These are phyloP conservation scores for Hecatera dysodea DNA, from an alignment of 2,888 invertebrate species.

Conservation along the genomic window DNA sequence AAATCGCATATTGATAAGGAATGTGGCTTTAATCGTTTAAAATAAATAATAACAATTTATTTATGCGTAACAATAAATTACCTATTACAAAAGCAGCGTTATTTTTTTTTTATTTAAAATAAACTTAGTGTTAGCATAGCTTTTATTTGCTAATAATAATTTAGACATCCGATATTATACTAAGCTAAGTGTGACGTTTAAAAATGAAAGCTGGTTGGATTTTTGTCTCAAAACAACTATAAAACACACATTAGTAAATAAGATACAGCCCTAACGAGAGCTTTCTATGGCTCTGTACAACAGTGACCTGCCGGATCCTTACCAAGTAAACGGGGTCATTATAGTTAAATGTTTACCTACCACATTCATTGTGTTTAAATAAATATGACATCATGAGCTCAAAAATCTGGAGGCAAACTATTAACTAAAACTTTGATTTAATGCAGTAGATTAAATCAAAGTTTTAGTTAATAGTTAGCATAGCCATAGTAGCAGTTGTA, in stretches of 20 bases:
- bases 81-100: background rate
- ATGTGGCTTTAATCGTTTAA: conserved; percentile 42
- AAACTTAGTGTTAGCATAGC: background rate
- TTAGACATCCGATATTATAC: background rate
- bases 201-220: background rate
- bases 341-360: background rate
- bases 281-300: background rate
- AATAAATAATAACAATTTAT: conserved; percentile 46
- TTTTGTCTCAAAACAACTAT: no score
- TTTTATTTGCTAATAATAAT: background rate
- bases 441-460: background rate
- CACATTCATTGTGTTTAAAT: background rate
- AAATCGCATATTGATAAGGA: conserved; percentile 52
- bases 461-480: background rate
- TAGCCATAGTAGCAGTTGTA: background rate
- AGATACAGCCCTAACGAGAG: background rate
- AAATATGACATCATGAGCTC: background rate
- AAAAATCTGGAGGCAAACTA: background rate
- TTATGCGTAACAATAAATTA: conserved; percentile 21
- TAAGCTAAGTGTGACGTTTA: no score
- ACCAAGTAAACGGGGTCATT: background rate
- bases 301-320: background rate
- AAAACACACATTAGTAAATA: no score
- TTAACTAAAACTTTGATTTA: no score
- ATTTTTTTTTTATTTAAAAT: conserved; percentile 12